Evolutionary conservation across 2,113 vertebrate species (phyloP).

Genomic region (Coptodon bakossiorum): DNA sequence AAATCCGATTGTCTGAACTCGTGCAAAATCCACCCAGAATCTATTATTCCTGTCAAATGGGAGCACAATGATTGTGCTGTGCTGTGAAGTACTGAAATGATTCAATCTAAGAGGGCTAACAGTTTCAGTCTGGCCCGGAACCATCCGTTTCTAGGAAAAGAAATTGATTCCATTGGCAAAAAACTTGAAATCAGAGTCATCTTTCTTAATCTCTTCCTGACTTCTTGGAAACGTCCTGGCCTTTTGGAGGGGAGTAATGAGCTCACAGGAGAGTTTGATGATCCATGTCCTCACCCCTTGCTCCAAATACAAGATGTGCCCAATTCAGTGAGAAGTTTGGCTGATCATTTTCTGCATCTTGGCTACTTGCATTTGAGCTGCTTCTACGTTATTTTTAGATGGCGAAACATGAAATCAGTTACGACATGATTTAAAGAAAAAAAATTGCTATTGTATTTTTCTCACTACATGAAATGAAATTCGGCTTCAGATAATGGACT

Average conservation of each 20-base stretch:
- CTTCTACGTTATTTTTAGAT: not conserved
- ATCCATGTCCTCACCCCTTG: constrained; percentile 63
- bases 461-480: not conserved
- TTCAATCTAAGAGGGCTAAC: constrained; percentile 25
- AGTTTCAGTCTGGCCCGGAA: constrained; percentile 1
- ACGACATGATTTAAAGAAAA: not conserved
- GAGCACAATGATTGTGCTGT: not conserved
- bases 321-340: not conserved
- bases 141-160: constrained; percentile 10
- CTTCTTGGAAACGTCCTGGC: constrained; percentile 58
- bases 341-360: constrained; percentile 2
- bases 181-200: constrained; percentile 54
- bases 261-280: constrained; percentile 69
- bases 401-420: not conserved
- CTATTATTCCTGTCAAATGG: not conserved
- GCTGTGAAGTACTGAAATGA: constrained; percentile 13
- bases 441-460: not conserved
- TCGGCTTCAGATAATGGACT: not conserved
- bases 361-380: not conserved
- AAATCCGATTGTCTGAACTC: not conserved
- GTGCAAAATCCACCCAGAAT: not conserved
- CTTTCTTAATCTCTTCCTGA: constrained; percentile 61
- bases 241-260: constrained; percentile 71
- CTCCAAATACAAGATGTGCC: constrained; percentile 54
- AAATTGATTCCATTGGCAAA: constrained; percentile 44